Percentiles rank a stretch among this genome's conserved stretches.
These are phyloP conservation scores for Sycophila texana DNA, from an alignment of 2,888 invertebrate species.

Conservation along the genomic window DNA sequence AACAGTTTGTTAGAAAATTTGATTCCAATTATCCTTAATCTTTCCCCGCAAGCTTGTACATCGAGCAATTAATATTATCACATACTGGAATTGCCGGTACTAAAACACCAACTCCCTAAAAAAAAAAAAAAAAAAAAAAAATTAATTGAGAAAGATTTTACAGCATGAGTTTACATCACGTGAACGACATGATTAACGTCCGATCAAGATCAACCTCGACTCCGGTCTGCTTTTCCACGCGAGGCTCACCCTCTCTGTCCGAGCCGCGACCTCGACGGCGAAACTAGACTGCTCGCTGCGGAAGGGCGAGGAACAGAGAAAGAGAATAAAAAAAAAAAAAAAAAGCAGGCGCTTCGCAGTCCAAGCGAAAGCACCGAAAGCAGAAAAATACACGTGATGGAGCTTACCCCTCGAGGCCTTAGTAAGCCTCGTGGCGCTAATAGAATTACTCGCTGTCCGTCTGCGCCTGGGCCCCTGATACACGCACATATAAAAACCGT, in stretches of 20 bases:
- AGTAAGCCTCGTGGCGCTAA: conserved; percentile 61
- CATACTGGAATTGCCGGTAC: too few species aligned
- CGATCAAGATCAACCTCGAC: conserved; percentile 9
- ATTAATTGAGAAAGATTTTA: not conserved
- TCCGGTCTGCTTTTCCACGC: not conserved
- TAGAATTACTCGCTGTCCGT: conserved; percentile 67
- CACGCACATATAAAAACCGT: not conserved
- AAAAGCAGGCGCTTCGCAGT: not conserved
- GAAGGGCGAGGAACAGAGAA: not conserved
- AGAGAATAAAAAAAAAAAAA: not conserved
- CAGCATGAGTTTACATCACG: not conserved
- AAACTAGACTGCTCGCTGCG: not conserved
- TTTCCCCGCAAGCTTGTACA: too few species aligned
- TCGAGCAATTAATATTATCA: too few species aligned
- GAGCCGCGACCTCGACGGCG: not conserved
- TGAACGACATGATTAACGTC: conserved; percentile 5
- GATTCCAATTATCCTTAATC: too few species aligned
- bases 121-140: not conserved
- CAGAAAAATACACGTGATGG: not conserved
- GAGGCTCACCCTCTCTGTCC: not conserved
- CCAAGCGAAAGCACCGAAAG: not conserved
- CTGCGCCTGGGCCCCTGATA: not conserved
- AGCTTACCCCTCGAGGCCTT: conserved; percentile 15
- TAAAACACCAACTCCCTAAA: too few species aligned
- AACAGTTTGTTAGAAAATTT: too few species aligned